These are phyloP conservation scores for Corydoras sp. DNA, from an alignment of 2,113 vertebrate genomes.

Conservation along the genomic window DNA sequence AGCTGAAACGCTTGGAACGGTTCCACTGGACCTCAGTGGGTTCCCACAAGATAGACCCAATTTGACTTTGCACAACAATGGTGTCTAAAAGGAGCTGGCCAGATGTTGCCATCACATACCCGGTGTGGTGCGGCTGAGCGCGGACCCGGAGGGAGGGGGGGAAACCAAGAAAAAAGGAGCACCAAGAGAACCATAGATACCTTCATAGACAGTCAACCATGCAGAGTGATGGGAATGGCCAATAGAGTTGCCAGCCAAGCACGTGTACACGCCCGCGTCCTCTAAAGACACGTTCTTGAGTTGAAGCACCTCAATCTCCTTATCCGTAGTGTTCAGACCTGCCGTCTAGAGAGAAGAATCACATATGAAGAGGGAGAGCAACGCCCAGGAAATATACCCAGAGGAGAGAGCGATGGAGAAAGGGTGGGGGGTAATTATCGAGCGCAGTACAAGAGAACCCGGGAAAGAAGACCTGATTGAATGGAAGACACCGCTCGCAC, in stretches of 20 bases:
- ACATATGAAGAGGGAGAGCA: constrained; percentile 58
- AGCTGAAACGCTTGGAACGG: background rate
- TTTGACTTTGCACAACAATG: too few species aligned
- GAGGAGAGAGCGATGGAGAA: constrained; percentile 44
- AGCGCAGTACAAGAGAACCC: too few species aligned
- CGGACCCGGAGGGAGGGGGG: background rate
- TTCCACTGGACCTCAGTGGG: background rate
- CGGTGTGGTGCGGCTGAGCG: constrained; percentile 1
- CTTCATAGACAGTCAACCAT: constrained; percentile 99
- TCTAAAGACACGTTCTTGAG: constrained; percentile 99
- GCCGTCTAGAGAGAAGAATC: constrained; percentile 87
- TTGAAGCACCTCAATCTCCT: constrained; percentile 98
- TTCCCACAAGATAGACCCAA: too few species aligned
- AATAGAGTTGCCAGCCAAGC: constrained; percentile 99
- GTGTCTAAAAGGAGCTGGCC: too few species aligned
- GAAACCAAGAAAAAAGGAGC: constrained; percentile 34
- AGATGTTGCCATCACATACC: background rate
- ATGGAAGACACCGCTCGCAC: background rate
- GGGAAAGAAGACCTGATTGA: too few species aligned
- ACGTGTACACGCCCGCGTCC: constrained; percentile 98
- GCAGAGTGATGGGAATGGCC: constrained; percentile 98
- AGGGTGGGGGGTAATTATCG: background rate
- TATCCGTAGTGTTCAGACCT: constrained; percentile 99
- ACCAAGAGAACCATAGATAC: constrained; percentile 75
- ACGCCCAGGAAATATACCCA: constrained; percentile 56